Conservation (phyloP, 23 tunicate species). For the Pegea sp. region DNA sequence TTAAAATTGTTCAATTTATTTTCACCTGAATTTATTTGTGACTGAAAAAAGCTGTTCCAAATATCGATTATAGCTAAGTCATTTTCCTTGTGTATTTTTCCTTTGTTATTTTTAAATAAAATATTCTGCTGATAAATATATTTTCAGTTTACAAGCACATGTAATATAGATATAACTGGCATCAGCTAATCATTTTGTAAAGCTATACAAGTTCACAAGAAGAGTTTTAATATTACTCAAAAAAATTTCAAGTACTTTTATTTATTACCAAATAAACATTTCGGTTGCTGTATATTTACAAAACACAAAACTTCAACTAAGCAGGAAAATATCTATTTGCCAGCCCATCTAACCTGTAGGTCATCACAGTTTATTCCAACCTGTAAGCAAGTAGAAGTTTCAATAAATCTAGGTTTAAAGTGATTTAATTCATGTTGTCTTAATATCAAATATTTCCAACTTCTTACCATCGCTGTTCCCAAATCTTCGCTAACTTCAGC, state of each 20-base stretch:
- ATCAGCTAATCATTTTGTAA: background rate
- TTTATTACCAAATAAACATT: too few species aligned
- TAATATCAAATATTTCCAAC: background rate
- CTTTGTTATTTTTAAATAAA: too few species aligned
- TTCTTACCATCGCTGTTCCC: conserved; percentile 60
- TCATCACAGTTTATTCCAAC: conserved; percentile 81
- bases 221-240: background rate
- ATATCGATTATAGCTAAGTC: too few species aligned
- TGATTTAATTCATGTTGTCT: background rate
- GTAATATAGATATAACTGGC: background rate
- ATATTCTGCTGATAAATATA: too few species aligned
- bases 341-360: conserved; percentile 48
- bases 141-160: too few species aligned
- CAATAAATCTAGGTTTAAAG: background rate
- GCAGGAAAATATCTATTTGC: too few species aligned
- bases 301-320: too few species aligned
- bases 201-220: background rate
- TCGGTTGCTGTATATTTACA: too few species aligned
- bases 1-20: background rate
- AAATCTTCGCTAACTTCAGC: conserved; percentile 57
- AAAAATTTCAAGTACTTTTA: background rate
- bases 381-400: conserved; percentile 5
- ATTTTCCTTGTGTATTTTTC: too few species aligned
- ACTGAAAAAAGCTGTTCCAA: too few species aligned
- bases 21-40: background rate